Base-by-base conservation (phyloP, 2,113 vertebrate species). In the Otis tarda region DNA sequence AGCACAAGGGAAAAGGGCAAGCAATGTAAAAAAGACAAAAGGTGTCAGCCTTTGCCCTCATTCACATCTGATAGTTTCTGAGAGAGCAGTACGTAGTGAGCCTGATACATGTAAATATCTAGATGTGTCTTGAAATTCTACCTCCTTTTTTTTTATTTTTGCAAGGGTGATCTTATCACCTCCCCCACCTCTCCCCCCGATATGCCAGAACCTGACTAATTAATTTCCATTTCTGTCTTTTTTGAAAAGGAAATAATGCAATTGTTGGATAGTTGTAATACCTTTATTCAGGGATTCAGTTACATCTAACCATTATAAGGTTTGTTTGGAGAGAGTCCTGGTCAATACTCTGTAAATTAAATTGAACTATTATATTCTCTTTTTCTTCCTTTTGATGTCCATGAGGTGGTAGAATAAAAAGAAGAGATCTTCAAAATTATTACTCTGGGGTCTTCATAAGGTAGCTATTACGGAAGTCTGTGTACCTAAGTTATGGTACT, bases 361-460 rank as follows among this genome's bases (percentile, higher is more conserved):
- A 21, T 21, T 24, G 25, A 64, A 20, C 0, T 0, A 4, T 55
- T 88, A 13, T 4, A n/a, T n/a, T 80, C 1, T 73, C 5, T 65
- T 11, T 11, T 21, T 63, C 23, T 94, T 63, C 23, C 7, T 82
- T 90, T 91, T 59, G 43, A 47, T 77, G 20, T 60, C 20, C 3
- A 3, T 64, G 22, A 41, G 7, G 14, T 68, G 15, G 24, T 27
- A 71, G 61, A 33, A 76, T 43, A 47, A 67, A 76, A 28, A 16
- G 1, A 49, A 6, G 27, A 50, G 4, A n/a, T 64, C 14, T 41
- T 76, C 25, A 65, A 64, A 45, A 55, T 50, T 55, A n/a, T 15
- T 83, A 25, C 18, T 76, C 6, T 19, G 0, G 0, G 23, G 5
- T 63, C 39, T 52, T 90, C 16, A 11, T 49, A 37, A 53, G 10